phyloP scores from a whole-genome alignment of 2,113 vertebrate species.

The Macquaria ambigua region DNA sequence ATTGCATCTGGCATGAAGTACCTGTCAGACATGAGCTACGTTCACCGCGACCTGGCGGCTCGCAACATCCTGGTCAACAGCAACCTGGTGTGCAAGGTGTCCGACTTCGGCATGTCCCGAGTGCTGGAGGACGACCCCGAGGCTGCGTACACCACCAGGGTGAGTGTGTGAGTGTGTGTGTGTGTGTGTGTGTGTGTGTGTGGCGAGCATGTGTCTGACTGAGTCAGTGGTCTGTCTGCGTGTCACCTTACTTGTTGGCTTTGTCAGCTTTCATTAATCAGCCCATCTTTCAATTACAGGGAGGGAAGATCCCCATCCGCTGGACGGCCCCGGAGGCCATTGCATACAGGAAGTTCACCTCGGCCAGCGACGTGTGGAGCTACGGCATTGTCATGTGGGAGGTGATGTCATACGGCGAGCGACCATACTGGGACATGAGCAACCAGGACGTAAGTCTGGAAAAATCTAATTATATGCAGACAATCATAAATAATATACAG shows the following conservation, averaged over 20 bases:
- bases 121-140: conserved; percentile 97
- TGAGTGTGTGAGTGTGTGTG: conserved; percentile 62
- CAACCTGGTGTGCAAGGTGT: conserved; percentile 99
- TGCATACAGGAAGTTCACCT: conserved; percentile 98
- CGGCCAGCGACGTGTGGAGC: conserved; percentile 97
- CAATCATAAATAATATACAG: conserved; percentile 17
- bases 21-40: conserved; percentile 98
- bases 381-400: conserved; percentile 99
- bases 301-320: conserved; percentile 98
- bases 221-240: not conserved
- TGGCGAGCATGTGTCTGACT: conserved; percentile 50
- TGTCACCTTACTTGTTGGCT: conserved; percentile 47
- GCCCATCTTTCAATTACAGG: conserved; percentile 84
- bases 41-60: conserved; percentile 96
- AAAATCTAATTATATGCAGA: conserved; percentile 3
- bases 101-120: conserved; percentile 98
- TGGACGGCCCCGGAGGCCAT: conserved; percentile 99
- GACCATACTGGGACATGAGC: conserved; percentile 99
- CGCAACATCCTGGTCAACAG: conserved; percentile 98
- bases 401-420: conserved; percentile 98
- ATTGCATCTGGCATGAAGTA: conserved; percentile 99
- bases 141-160: conserved; percentile 97
- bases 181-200: conserved; percentile 53
- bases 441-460: conserved; percentile 95
- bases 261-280: conserved; percentile 49